phyloP scores from a whole-genome alignment of 1,140 invertebrate genomes.

The Onthophagus taurus region DNA sequence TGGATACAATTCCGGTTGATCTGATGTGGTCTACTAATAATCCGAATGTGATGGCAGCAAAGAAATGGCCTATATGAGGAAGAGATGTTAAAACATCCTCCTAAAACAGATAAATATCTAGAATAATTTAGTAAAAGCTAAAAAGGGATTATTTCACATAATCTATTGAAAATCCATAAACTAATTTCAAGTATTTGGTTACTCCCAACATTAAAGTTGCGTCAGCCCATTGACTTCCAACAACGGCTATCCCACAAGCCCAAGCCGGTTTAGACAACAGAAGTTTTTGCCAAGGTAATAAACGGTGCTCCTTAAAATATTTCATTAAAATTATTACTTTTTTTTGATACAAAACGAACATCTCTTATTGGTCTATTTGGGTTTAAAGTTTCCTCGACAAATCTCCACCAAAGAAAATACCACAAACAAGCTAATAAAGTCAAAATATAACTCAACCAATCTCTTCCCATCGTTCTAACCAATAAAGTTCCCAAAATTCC shows the following conservation, averaged over 20 bases:
- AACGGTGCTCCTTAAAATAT: conserved; percentile 29
- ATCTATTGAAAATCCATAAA: conserved; percentile 49
- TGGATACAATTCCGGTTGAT: conserved; percentile 45
- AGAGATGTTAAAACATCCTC: conserved; percentile 47
- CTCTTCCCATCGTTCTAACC: conserved; percentile 43
- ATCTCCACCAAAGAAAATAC: conserved; percentile 57
- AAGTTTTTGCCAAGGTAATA: conserved; percentile 47
- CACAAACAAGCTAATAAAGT: conserved; percentile 49
- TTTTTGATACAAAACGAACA: conserved; percentile 20
- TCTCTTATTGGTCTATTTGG: conserved; percentile 35
- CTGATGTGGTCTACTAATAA: conserved; percentile 48
- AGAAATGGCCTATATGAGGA: conserved; percentile 49
- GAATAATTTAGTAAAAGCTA: conserved; percentile 9
- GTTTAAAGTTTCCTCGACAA: conserved; percentile 50
- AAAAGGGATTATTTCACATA: conserved; percentile 38
- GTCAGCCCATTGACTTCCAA: conserved; percentile 52
- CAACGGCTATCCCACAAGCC: conserved; percentile 48
- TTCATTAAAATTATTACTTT: not conserved
- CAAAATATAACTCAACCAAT: conserved; percentile 51
- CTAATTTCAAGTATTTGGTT: conserved; percentile 49
- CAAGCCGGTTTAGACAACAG: conserved; percentile 48
- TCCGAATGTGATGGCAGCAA: conserved; percentile 47
- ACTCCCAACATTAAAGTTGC: conserved; percentile 48
- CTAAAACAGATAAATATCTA: conserved; percentile 34
- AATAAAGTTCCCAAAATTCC: conserved; percentile 45